Evolutionary conservation across 1,140 invertebrate species (phyloP).

Genomic region (Atta cephalotes): DNA sequence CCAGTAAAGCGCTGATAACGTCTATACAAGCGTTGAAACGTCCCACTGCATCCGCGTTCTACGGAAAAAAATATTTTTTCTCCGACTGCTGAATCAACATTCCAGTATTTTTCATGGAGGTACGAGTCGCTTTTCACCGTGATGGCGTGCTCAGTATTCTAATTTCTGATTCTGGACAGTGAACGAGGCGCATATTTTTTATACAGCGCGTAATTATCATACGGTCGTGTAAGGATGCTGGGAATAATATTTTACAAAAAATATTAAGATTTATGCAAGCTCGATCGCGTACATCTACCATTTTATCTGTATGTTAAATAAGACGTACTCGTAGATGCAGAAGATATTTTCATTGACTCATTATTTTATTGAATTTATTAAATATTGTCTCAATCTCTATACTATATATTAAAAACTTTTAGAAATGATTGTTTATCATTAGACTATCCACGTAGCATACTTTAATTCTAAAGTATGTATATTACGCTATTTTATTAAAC

Average conservation of each 20-base stretch:
- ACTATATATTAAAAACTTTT: background rate
- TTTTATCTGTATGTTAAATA: conserved; percentile 46
- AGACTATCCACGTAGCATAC: background rate
- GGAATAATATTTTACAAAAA: conserved; percentile 60
- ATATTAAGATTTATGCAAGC: conserved; percentile 56
- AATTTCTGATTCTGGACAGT: conserved; percentile 59
- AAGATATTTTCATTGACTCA: background rate
- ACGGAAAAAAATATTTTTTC: conserved; percentile 64
- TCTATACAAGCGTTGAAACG: conserved; percentile 51
- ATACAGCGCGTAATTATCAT: conserved; percentile 59
- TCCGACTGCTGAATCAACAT: conserved; percentile 60
- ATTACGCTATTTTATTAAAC: conserved; percentile 21
- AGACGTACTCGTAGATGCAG: background rate
- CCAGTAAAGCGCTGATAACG: conserved; percentile 53
- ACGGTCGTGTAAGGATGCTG: conserved; percentile 43
- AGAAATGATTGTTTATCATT: background rate
- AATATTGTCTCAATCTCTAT: background rate
- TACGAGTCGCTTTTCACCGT: conserved; percentile 62
- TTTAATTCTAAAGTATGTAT: conserved; percentile 1
- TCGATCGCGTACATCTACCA: conserved; percentile 39
- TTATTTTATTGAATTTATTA: conserved; percentile 44
- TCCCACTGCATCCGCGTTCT: conserved; percentile 54
- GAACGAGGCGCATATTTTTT: conserved; percentile 63
- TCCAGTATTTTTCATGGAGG: conserved; percentile 63
- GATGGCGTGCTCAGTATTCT: conserved; percentile 56